Conservation (phyloP, 2,888 invertebrate genomes). For the Branchellion lobata region DNA sequence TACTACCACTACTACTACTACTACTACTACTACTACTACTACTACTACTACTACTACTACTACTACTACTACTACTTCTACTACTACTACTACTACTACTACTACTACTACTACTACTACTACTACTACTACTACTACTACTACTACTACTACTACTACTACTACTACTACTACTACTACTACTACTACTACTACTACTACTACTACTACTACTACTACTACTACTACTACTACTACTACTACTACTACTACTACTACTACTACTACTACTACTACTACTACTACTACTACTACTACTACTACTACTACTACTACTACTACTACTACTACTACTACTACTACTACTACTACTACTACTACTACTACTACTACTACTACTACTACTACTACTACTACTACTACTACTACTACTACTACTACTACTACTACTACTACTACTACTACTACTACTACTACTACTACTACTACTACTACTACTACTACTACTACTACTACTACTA, state of each 20-base stretch:
- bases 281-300: background rate
- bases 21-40: conserved; percentile 29
- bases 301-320: conserved; percentile 4
- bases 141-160: conserved; percentile 29
- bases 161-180: conserved; percentile 29
- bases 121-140: conserved; percentile 25
- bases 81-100: conserved; percentile 29
- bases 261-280: background rate
- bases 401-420: conserved; percentile 43
- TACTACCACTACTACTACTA: conserved; percentile 29
- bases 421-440: conserved; percentile 41
- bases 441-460: conserved; percentile 44
- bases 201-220: conserved; percentile 29
- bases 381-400: conserved; percentile 42
- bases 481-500: conserved; percentile 40
- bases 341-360: conserved; percentile 41
- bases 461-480: conserved; percentile 40
- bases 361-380: conserved; percentile 42
- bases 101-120: conserved; percentile 23
- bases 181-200: conserved; percentile 29
- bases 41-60: conserved; percentile 29
- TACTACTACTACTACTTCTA: conserved; percentile 27
- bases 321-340: conserved; percentile 43
- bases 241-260: background rate
- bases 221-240: conserved; percentile 13